A percentile compares a stretch with the other conserved stretches of the same genome.
Conservation (phyloP, 2,888 invertebrate species). For the Busseola fusca region DNA sequence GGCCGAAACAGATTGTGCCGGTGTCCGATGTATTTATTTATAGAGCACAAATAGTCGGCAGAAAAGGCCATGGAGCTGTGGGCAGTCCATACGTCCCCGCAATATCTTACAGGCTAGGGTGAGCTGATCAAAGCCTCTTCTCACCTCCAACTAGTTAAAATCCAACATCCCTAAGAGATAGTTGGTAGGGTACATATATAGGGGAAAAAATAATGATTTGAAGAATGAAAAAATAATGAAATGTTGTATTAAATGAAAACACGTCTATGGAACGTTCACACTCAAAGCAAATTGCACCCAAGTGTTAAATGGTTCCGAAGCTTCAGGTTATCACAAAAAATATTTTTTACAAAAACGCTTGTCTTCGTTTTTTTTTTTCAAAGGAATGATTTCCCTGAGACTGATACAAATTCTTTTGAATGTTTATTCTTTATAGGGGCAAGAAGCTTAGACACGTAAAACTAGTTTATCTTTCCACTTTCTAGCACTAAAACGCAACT, state of each 20-base stretch:
- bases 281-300: conserved; percentile 58
- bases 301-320: conserved; percentile 54
- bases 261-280: conserved; percentile 16
- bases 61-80: too few relatives aligned
- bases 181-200: too few relatives aligned
- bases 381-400: conserved; percentile 44
- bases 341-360: conserved; percentile 47
- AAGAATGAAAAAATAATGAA: too few relatives aligned
- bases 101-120: too few relatives aligned
- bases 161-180: too few relatives aligned
- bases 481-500: conserved; percentile 6
- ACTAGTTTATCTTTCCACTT: conserved; percentile 27
- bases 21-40: too few relatives aligned
- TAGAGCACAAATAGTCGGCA: too few relatives aligned
- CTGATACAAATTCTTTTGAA: conserved; percentile 51
- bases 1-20: too few relatives aligned
- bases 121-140: too few relatives aligned
- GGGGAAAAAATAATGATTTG: too few relatives aligned
- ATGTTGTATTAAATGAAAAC: conserved; percentile 46
- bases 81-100: too few relatives aligned
- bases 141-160: too few relatives aligned
- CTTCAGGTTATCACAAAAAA: conserved; percentile 42
- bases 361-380: conserved; percentile 30
- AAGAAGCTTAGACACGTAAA: conserved; percentile 22
- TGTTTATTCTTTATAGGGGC: conserved; percentile 32